Evolutionary conservation across 1,140 invertebrate genomes (phyloP), one percentile per base, ranked within the genome.

Genomic region (Ephestia elutella): DNA sequence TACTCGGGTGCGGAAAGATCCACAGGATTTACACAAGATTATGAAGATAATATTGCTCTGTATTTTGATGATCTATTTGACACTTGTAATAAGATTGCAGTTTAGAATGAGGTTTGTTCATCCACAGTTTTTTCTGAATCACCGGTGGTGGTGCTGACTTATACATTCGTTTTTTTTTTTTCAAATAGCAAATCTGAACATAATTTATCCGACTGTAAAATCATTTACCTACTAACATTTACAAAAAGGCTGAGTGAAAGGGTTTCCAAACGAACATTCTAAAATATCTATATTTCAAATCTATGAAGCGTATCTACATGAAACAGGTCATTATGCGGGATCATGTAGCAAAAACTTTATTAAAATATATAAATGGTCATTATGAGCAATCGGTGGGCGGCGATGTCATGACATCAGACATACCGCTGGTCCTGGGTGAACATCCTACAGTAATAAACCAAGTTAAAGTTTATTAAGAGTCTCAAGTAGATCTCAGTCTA

Each of bases 401-500:
- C n/a, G 53, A 49, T 49, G 53, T 55, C 73, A 73, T 83, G 79
- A 86, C 79, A 82, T 86, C 80, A 83, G 79, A 71, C 54, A 62
- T 71, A 59, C 67, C 71, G 50, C 50, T 53, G 2, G 20, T 53
- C 50, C 20, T 9, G 68, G 68, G 81, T 78, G 66, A 84, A 83
- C 73, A 84, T 53, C 50, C 20, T 53, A 21, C 10, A 53, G 32
- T 2, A 8, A 38, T 38, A 11, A 4, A 38, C 32, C 8, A 13
- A 38, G 11, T 38, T 38, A 11, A 38, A 38, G 11, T n/a, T n/a
- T n/a, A n/a, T n/a, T n/a, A n/a, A n/a, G n/a, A n/a, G n/a, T n/a
- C n/a, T n/a, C n/a, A n/a, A n/a, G n/a, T n/a, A n/a, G n/a, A n/a
- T n/a, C n/a, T n/a, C n/a, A n/a, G n/a, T n/a, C n/a, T n/a, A n/a